Evolutionary conservation across 2,888 invertebrate genomes (phyloP), one percentile per base, ranked within the genome.

Genomic region (Hypomecis atomaria): DNA sequence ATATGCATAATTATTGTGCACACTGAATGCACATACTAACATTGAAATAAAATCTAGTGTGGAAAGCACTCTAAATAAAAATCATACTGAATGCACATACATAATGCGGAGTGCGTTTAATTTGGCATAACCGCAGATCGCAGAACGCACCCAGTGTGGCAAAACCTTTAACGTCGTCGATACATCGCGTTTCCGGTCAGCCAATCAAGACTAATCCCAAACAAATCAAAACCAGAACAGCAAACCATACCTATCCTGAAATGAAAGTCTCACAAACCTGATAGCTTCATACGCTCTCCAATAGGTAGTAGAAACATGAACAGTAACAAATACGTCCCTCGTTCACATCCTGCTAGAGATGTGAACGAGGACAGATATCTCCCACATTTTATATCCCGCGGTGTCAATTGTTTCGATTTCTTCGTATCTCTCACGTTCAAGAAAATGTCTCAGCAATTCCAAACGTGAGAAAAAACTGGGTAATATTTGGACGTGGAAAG

Each of bases 371-470:
- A 34, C 34, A 33, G 53, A 53, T 53, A 43, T 53, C 36, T 6
- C 11, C 38, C 42, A 5, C n/a, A 8, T 54, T 43, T 43, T 54
- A 54, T 43, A 34, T 43, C 43, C 54, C 54, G 1, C 11, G 6
- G 43, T 50, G 61, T 56, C 55, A 38, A 62, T 55, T 49, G 55
- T 56, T 56, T 56, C 55, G 55, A 56, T 62, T 43, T 62, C 8
- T 40, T 56, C 43, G 49, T n/a, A 44, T 49, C 43, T 49, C 38
- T 37, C 58, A 54, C 59, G 63, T 63, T 38, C 43, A 23, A 45
- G 11, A 6, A 11, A 50, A 59, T 55, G 49, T 55, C 38, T 36
- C 44, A 48, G 55, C 59, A 58, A 54, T 48, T 48, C 42, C 7
- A 13, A 43, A 48, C 37, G 59, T 54, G 63, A n/a, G n/a, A 34